Evolutionary conservation across 2,888 invertebrate genomes (phyloP).

Genomic region (Oligia strigilis): DNA sequence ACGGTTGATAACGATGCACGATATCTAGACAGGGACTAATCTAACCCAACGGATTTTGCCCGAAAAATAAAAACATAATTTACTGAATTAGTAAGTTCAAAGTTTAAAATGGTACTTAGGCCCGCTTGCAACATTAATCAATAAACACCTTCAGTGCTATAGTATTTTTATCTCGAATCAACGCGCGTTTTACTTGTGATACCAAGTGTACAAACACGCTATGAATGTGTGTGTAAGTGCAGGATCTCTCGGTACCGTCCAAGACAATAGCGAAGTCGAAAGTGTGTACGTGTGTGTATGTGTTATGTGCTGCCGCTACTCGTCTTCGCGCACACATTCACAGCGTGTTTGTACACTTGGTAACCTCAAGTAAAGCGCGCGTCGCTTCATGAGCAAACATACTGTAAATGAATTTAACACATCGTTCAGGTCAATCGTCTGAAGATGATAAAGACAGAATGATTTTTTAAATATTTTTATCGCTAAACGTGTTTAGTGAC

Average conservation of each 20-base stretch:
- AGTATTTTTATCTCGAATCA: background rate
- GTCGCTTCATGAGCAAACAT: background rate
- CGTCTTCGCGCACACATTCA: background rate
- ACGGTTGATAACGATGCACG: background rate
- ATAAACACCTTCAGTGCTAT: background rate
- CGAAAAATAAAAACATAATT: background rate
- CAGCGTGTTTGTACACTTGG: background rate
- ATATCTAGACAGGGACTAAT: background rate
- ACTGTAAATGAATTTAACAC: background rate
- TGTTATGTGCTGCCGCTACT: background rate
- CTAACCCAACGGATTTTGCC: background rate
- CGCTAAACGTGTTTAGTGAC: background rate
- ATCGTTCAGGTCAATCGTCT: background rate
- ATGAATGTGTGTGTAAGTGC: background rate
- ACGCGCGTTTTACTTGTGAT: background rate
- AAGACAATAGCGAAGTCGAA: background rate
- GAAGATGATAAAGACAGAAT: background rate
- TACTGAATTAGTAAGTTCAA: background rate
- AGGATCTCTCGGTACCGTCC: background rate
- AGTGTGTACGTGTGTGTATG: background rate
- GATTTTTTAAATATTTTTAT: background rate
- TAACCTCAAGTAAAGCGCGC: background rate
- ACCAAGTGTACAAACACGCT: background rate
- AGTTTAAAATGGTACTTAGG: background rate
- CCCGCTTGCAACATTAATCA: background rate